Percentiles rank a stretch among this genome's conserved stretches.
Conservation (phyloP, 53 echinoderm and acorn worm genomes). For the Hippasteria phrygiana region DNA sequence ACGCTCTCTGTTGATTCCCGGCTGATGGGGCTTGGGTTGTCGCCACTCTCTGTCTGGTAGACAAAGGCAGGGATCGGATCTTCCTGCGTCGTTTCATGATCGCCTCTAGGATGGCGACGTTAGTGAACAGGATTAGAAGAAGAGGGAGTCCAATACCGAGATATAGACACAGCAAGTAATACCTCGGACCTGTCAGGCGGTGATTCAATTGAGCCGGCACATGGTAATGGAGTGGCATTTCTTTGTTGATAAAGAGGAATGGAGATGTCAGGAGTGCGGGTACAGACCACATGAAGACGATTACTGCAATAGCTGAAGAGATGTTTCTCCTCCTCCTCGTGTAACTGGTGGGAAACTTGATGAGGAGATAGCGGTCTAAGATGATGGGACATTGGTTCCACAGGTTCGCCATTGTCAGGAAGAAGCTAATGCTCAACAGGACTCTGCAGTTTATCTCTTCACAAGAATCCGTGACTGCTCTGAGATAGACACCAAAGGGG, state of each 20-base stretch:
- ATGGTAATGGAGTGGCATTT: not conserved
- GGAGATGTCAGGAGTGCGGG: not conserved
- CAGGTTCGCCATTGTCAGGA: conserved; percentile 11
- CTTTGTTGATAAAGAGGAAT: not conserved
- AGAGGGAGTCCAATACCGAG: conserved; percentile 24
- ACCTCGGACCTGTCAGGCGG: not conserved
- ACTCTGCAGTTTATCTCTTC: not conserved
- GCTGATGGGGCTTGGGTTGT: not conserved
- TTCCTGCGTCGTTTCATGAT: conserved; percentile 23
- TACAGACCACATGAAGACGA: not conserved
- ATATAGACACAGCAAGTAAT: not conserved
- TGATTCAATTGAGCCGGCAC: not conserved
- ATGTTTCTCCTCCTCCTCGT: conserved; percentile 4
- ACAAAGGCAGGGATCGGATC: conserved; percentile 6
- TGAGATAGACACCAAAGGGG: conserved; percentile 2
- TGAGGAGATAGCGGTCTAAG: conserved; percentile 11
- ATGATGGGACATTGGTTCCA: conserved; percentile 24
- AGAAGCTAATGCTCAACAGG: not conserved
- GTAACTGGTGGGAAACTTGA: not conserved
- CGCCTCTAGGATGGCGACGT: conserved; percentile 13
- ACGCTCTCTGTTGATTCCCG: not conserved
- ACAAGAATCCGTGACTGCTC: not conserved
- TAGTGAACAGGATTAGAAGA: not conserved
- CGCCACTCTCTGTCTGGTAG: not conserved
- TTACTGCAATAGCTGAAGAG: not conserved